These are phyloP conservation scores for Archaeoteleia sp. DNA, from an alignment of 2,888 invertebrate genomes.

Conservation along the genomic window DNA sequence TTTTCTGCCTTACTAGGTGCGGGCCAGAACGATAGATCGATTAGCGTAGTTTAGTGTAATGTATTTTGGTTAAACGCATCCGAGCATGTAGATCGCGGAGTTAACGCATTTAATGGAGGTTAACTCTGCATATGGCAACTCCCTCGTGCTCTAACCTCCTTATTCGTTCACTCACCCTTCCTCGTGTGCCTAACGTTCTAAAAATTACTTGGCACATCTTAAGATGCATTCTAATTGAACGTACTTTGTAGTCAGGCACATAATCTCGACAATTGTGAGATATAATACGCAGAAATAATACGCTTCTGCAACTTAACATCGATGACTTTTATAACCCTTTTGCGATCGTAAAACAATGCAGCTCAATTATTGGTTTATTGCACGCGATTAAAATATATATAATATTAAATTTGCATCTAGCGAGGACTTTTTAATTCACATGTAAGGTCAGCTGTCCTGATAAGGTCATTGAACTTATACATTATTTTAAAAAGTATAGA, in stretches of 20 bases:
- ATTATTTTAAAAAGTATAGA: no score
- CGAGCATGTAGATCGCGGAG: slow-evolving; percentile 69
- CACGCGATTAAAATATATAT: slow-evolving; percentile 15
- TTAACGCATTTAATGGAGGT: slow-evolving; percentile 72
- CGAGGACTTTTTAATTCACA: no score
- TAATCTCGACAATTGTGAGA: slow-evolving; percentile 38
- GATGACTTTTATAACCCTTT: slow-evolving; percentile 30
- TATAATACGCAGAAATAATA: slow-evolving; percentile 22
- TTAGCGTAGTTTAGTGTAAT: slow-evolving; percentile 62
- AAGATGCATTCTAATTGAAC: slow-evolving; percentile 43
- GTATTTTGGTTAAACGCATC: slow-evolving; percentile 70
- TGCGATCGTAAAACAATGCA: slow-evolving; percentile 36
- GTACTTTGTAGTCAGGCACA: slow-evolving; percentile 29
- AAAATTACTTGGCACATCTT: slow-evolving; percentile 49
- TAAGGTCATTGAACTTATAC: no score
- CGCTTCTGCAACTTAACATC: slow-evolving; percentile 33
- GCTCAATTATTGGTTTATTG: slow-evolving; percentile 19
- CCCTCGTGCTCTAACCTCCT: slow-evolving; percentile 67
- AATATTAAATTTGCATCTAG: no score
- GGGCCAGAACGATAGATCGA: slow-evolving; percentile 43
- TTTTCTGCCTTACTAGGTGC: neutral
- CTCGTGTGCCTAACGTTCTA: slow-evolving; percentile 38
- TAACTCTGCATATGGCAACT: slow-evolving; percentile 69
- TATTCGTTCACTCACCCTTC: slow-evolving; percentile 56
- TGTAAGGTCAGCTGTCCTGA: no score